Base-by-base conservation (phyloP, 2,888 invertebrate genomes). In the Phalangium opilio region DNA sequence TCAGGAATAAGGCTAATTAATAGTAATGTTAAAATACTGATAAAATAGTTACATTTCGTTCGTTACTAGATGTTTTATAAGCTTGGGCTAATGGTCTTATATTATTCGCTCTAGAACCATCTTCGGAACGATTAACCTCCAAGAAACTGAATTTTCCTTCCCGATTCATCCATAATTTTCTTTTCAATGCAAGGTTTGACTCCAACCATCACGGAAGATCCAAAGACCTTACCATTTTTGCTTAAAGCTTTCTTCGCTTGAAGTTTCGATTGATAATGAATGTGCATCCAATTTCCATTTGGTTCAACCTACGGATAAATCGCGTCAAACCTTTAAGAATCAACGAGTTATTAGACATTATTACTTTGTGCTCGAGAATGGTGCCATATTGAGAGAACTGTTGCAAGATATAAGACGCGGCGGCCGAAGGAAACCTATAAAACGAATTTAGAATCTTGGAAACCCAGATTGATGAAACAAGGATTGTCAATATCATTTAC, bases 281-380 rank as follows among this genome's bases (percentile, higher is more conserved):
- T 66, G 65, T 93, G 86, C 54, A 93, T 79, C 90, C 91, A 95
- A 68, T 95, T 95, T 18, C 89, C 87, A 65, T 83, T 68, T 14
- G 68, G 55, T 2, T 70, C 62, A 34, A 66, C 58, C 70, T 81
- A n/a, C n/a, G n/a, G 18, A 38, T 12, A 38, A 15, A 38, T 8
- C n/a, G n/a, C n/a, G n/a, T n/a, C n/a, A n/a, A n/a, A n/a, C n/a
- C n/a, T n/a, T n/a, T n/a, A n/a, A n/a, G n/a, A n/a, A n/a, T n/a
- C n/a, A n/a, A n/a, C n/a, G n/a, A n/a, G n/a, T n/a, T n/a, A n/a
- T n/a, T n/a, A n/a, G n/a, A n/a, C 15, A n/a, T 17, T 10, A n/a
- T 38, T 38, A 67, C 67, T 55, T 63, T 62, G 57, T 68, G 66
- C 54, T 66, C 64, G 47, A 81, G 66, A 58, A 87, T 81, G 51